phyloP scores from a whole-genome alignment of 2,113 vertebrate genomes.

The Hystrix brachyura region DNA sequence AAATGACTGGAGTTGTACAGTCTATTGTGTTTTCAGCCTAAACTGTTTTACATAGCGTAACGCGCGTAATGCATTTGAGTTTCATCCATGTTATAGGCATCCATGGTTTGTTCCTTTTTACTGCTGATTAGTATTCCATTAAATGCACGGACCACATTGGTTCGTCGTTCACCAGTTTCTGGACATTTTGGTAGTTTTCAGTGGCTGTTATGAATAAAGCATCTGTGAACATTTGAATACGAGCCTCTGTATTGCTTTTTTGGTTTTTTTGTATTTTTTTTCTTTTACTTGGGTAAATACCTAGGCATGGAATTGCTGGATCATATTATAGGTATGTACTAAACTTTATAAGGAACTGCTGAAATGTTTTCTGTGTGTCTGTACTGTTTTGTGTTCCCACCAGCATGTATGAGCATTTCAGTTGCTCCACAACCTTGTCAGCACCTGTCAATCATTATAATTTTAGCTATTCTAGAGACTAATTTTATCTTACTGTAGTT shows the following conservation, averaged over 20 bases:
- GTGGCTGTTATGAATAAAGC: neutral
- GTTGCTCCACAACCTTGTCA: neutral
- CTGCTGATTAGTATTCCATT: neutral
- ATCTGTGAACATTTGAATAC: neutral
- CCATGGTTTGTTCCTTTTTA: neutral
- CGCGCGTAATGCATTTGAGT: neutral
- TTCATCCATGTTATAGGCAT: neutral
- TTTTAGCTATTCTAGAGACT: neutral
- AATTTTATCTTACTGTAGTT: neutral
- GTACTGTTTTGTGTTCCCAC: neutral
- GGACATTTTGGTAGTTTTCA: neutral
- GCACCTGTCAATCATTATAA: neutral
- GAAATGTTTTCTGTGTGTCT: neutral
- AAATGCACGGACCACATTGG: neutral
- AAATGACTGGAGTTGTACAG: neutral
- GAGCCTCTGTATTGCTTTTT: neutral
- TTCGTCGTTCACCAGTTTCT: slow-evolving; percentile 3
- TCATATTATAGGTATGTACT: neutral
- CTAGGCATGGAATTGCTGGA: neutral
- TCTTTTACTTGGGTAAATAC: neutral
- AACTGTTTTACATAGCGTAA: neutral
- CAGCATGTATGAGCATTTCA: neutral
- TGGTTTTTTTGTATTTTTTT: neutral
- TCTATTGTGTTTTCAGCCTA: neutral
- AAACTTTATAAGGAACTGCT: neutral